Evolutionary conservation across 2,888 invertebrate species (phyloP).

Genomic region (Lasioglossum zephyrum): DNA sequence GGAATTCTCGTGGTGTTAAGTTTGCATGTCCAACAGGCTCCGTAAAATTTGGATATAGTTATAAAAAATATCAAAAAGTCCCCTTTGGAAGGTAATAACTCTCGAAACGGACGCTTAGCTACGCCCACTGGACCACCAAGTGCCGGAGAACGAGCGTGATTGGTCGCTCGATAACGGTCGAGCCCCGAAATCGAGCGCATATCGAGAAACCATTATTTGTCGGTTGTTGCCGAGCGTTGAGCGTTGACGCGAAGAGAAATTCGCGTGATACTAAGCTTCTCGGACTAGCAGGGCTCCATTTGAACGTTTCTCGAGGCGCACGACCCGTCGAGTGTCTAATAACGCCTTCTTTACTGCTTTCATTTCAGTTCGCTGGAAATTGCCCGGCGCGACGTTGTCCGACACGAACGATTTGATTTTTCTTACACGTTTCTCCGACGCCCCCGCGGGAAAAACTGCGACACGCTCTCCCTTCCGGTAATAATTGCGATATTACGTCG

Average conservation of each 20-base stretch:
- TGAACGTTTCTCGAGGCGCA: slow-evolving; percentile 35
- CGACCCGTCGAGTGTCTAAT: slow-evolving; percentile 37
- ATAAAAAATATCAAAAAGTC: no score
- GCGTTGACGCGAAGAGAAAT: not conserved
- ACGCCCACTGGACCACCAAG: not conserved
- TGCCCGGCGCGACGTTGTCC: slow-evolving; percentile 39
- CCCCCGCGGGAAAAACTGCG: slow-evolving; percentile 18
- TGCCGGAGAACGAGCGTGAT: not conserved
- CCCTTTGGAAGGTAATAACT: no score
- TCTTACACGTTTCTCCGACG: slow-evolving; percentile 23
- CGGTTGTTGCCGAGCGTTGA: not conserved
- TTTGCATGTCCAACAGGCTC: not conserved
- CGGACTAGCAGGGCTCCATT: slow-evolving; percentile 16
- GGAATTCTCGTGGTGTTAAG: not conserved
- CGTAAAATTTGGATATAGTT: slow-evolving; percentile 12
- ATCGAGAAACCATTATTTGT: not conserved
- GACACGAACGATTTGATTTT: slow-evolving; percentile 46
- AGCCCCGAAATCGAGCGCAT: not conserved
- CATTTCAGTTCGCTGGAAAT: slow-evolving; percentile 38
- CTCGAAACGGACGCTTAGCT: not conserved
- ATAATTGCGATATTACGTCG: slow-evolving; percentile 42
- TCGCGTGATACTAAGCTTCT: not conserved
- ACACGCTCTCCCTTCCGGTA: slow-evolving; percentile 1
- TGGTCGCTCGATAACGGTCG: not conserved
- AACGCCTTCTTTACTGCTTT: slow-evolving; percentile 50